Evolutionary conservation across 64 coral and sea anemone species (phyloP).

Genomic region (Porites australiensis): DNA sequence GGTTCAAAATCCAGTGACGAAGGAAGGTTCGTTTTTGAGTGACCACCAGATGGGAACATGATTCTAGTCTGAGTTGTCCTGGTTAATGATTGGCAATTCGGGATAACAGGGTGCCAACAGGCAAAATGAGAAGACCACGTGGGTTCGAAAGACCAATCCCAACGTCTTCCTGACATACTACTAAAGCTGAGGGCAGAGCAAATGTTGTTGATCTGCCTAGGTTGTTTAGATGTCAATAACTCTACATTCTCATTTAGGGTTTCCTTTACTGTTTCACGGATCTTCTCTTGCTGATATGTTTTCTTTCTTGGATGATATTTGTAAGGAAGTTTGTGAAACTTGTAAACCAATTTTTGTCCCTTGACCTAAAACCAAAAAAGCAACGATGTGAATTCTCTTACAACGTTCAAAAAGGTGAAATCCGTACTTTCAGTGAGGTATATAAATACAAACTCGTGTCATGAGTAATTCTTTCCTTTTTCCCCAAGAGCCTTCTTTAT

Average conservation of each 20-base stretch:
- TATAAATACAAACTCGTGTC: too few species aligned
- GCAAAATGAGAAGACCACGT: neutral
- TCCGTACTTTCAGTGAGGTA: too few species aligned
- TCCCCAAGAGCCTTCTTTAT: too few species aligned
- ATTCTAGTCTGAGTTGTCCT: neutral
- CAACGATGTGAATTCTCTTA: too few species aligned
- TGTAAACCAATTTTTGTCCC: conserved; percentile 90
- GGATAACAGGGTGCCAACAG: neutral
- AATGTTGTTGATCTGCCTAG: too few species aligned
- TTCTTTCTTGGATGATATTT: conserved; percentile 64
- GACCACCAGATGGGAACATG: neutral
- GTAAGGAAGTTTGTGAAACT: conserved; percentile 92
- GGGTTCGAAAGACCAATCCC: neutral
- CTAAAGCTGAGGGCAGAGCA: neutral
- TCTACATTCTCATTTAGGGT: neutral
- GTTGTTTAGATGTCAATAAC: neutral
- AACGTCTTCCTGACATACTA: neutral
- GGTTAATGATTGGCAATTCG: neutral
- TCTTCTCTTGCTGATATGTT: neutral
- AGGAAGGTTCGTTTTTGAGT: neutral
- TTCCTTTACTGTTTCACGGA: neutral
- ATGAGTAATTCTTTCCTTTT: too few species aligned
- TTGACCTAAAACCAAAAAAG: conserved; percentile 67
- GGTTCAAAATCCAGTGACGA: neutral
- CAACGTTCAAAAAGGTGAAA: too few species aligned